A percentile compares a stretch with the other conserved stretches of the same genome.
Evolutionary conservation across 2,888 invertebrate genomes (phyloP).

Genomic region (Oxyteleia sp.): DNA sequence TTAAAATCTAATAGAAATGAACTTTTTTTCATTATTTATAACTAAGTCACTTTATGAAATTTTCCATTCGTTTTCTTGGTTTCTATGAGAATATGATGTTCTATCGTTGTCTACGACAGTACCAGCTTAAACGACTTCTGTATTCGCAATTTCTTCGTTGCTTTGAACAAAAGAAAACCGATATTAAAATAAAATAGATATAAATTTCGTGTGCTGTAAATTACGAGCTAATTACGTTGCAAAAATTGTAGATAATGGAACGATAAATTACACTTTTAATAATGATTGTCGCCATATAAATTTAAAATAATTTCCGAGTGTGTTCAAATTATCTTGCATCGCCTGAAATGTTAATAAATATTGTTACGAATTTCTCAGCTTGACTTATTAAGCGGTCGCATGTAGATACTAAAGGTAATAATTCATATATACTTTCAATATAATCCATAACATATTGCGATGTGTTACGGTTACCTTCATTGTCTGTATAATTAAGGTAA

Average conservation of each 20-base stretch:
- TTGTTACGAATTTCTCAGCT: constrained; percentile 35
- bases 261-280: constrained; percentile 39
- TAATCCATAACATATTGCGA: constrained; percentile 47
- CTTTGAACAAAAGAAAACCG: too few species aligned
- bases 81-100: too few species aligned
- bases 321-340: constrained; percentile 26
- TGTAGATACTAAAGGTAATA: constrained; percentile 50
- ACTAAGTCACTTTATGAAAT: too few species aligned
- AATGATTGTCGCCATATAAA: constrained; percentile 29
- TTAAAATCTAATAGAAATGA: too few species aligned
- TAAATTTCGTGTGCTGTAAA: constrained; percentile 14
- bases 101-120: too few species aligned
- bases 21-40: too few species aligned
- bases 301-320: constrained; percentile 29
- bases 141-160: too few species aligned
- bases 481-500: constrained; percentile 53
- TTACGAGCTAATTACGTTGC: constrained; percentile 21
- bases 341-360: constrained; percentile 32
- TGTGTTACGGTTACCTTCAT: constrained; percentile 54
- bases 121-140: too few species aligned
- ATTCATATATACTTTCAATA: constrained; percentile 53
- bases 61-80: too few species aligned
- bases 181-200: too few species aligned
- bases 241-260: constrained; percentile 10
- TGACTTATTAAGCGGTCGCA: constrained; percentile 50